Evolutionary conservation across 2,888 invertebrate species (phyloP).

Genomic region (Cepaea hortensis): DNA sequence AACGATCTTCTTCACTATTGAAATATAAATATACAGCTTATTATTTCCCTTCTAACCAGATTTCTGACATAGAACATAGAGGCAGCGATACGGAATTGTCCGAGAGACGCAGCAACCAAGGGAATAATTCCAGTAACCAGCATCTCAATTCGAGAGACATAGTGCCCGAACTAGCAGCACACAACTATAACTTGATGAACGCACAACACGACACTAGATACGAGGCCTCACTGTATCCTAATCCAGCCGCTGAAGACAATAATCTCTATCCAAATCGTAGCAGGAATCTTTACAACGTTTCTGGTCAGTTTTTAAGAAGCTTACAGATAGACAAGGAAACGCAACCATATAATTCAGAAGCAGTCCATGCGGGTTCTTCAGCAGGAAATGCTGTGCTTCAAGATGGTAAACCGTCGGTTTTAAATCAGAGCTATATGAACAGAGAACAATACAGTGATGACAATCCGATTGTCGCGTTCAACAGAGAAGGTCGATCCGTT

Average conservation of each 20-base stretch:
- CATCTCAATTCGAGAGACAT: neutral
- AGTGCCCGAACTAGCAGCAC: neutral
- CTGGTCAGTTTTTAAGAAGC: neutral
- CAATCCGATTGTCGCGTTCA: neutral
- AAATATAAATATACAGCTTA: neutral
- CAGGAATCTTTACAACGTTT: neutral
- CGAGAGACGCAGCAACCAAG: too few species aligned
- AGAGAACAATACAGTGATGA: too few species aligned
- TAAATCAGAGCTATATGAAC: neutral
- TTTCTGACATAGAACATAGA: neutral
- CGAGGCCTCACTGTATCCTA: too few species aligned
- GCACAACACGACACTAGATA: too few species aligned
- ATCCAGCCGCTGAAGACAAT: neutral
- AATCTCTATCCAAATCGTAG: neutral
- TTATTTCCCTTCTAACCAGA: slow-evolving; percentile 1
- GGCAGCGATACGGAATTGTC: too few species aligned
- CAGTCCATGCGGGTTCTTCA: too few species aligned
- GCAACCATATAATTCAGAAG: neutral
- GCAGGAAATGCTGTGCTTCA: neutral
- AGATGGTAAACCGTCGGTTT: neutral
- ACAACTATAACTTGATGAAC: too few species aligned
- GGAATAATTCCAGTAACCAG: neutral
- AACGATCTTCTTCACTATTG: too few species aligned
- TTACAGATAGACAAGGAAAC: neutral
- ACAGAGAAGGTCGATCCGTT: neutral